Evolutionary conservation across 2,888 invertebrate species (phyloP).

Genomic region (Patella ulyssiponensis): DNA sequence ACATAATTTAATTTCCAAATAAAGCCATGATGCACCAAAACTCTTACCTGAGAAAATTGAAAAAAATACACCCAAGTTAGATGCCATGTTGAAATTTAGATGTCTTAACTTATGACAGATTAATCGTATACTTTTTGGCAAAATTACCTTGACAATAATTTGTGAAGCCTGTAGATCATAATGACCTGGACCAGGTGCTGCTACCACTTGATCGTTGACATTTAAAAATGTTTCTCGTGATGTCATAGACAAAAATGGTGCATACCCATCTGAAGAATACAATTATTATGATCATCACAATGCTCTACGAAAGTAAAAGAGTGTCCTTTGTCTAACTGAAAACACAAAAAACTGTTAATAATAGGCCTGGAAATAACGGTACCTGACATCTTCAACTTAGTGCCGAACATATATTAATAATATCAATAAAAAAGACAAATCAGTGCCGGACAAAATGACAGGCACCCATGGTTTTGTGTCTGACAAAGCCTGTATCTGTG

Average conservation of each 20-base stretch:
- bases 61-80: conserved; percentile 1
- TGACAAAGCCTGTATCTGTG: too few species aligned
- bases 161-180: conserved; percentile 66
- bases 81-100: neutral
- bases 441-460: too few species aligned
- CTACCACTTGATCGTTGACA: conserved; percentile 66
- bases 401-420: too few species aligned
- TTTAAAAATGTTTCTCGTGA: conserved; percentile 68
- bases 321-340: neutral
- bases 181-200: conserved; percentile 72
- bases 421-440: too few species aligned
- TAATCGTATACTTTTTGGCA: neutral
- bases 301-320: neutral
- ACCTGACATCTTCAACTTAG: too few species aligned
- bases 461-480: too few species aligned
- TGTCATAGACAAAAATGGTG: conserved; percentile 72
- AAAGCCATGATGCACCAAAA: too few species aligned
- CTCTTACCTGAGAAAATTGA: neutral
- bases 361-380: too few species aligned
- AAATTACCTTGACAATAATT: conserved; percentile 55
- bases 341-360: too few species aligned
- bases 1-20: too few species aligned
- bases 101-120: too few species aligned
- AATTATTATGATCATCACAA: conserved; percentile 7
- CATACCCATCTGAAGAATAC: conserved; percentile 69